Evolutionary conservation across 1,140 invertebrate species (phyloP), one percentile per base, ranked within the genome.

Genomic region (Sycophaga agraensis): DNA sequence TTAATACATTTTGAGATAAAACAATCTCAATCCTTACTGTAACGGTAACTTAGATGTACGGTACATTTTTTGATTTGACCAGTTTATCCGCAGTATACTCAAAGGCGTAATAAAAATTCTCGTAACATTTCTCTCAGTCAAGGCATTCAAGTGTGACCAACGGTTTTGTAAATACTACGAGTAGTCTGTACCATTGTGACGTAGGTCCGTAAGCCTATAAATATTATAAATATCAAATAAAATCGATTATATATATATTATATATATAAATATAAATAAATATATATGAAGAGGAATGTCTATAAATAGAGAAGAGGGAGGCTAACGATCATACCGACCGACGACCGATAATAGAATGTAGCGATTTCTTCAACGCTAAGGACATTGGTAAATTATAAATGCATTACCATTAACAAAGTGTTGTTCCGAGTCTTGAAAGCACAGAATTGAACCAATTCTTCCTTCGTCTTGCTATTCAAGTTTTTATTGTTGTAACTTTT

Each of bases 401-500:
- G 64, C 42, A 46, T 51, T 35, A 6, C 31, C 5, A 57, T 57
- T 49, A 46, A 59, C 39, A 42, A 22, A 24, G 66, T 63, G 53
- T 70, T 65, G 62, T 51, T 53, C 65, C 55, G 60, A 43, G 68
- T 68, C 67, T 71, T 64, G 51, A 48, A 62, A 69, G 8, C 14
- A 37, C 14, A 66, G 42, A 67, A 61, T 61, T 57, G 68, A 76
- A 68, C n/a, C 66, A 69, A 53, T 70, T 71, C 68, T 71, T 65
- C 65, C 61, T 63, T 49, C 58, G 63, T 73, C 70, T 71, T 68
- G 70, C 73, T 76, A 76, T 59, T 64, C 43, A 71, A 73, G 64
- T 76, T 77, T 77, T 75, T 73, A 79, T 79, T 77, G 75, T 79
- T 79, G 76, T 76, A 75, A 59, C 61, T 77, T 77, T 75, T 71